Evolutionary conservation across 1,140 invertebrate genomes (phyloP).

Genomic region (Pantala flavescens): DNA sequence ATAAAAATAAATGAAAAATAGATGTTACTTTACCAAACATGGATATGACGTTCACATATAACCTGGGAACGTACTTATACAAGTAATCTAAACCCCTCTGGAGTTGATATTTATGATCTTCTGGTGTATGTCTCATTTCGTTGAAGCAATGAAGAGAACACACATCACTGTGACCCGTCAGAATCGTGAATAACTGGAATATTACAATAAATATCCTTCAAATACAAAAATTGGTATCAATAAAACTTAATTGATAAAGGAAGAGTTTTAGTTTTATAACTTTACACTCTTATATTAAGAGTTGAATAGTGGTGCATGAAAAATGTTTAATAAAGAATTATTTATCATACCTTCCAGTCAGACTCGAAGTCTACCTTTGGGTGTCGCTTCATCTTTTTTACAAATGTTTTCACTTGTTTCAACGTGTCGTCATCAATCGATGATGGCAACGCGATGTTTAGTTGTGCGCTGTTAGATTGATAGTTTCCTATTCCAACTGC

Average conservation of each 20-base stretch:
- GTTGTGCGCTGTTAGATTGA: conserved; percentile 39
- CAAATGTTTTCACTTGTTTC: conserved; percentile 47
- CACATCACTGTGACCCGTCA: too few relatives aligned
- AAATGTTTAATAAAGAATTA: too few relatives aligned
- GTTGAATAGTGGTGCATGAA: too few relatives aligned
- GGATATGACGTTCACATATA: conserved; percentile 34
- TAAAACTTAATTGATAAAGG: too few relatives aligned
- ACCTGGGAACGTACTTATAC: conserved; percentile 30
- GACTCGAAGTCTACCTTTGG: conserved; percentile 44
- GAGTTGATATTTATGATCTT: conserved; percentile 28
- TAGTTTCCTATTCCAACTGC: conserved; percentile 38
- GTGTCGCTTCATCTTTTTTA: conserved; percentile 48
- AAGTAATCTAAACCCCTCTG: conserved; percentile 32
- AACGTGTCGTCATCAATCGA: conserved; percentile 49
- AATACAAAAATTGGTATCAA: too few relatives aligned
- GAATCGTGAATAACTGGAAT: conserved; percentile 18
- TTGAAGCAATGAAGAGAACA: neutral
- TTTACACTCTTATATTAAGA: too few relatives aligned
- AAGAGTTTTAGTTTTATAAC: too few relatives aligned
- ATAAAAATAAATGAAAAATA: too few relatives aligned
- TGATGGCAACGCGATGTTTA: conserved; percentile 51
- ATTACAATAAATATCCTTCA: too few relatives aligned
- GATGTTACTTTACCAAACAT: conserved; percentile 60
- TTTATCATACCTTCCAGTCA: conserved; percentile 66
- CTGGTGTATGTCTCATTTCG: conserved; percentile 17